phyloP scores from a whole-genome alignment of 2,888 invertebrate genomes.

The Acanthoscelides obtectus region DNA sequence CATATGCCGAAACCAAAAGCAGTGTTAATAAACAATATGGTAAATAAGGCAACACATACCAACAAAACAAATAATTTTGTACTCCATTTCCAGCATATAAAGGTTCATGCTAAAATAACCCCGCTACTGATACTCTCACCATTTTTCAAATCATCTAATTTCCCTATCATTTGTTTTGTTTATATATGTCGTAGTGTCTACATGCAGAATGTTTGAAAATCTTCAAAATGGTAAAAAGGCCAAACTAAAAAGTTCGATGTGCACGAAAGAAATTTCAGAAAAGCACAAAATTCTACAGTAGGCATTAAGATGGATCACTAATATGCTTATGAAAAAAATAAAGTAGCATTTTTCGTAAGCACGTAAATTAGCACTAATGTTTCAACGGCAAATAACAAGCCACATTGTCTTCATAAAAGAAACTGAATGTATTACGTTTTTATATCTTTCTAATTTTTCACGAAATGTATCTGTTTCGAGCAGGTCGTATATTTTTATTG shows the following conservation, averaged over 20 bases:
- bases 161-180: constrained; percentile 6
- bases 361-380: background rate
- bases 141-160: background rate
- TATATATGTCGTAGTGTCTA: constrained; percentile 22
- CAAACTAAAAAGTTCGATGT: constrained; percentile 16
- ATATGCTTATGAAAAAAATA: constrained; percentile 6
- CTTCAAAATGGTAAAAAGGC: constrained; percentile 27
- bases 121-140: background rate
- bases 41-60: constrained; percentile 11
- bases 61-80: constrained; percentile 24
- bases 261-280: constrained; percentile 6
- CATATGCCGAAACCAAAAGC: constrained; percentile 41
- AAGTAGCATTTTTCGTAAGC: background rate
- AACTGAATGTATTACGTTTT: background rate
- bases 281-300: constrained; percentile 29
- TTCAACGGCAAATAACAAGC: background rate
- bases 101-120: background rate
- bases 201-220: constrained; percentile 51
- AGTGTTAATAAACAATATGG: constrained; percentile 37
- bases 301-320: constrained; percentile 24
- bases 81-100: constrained; percentile 13
- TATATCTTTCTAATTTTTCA: too few species aligned
- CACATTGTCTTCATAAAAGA: background rate
- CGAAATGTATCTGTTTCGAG: too few species aligned
- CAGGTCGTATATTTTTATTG: too few species aligned